phyloP scores from a whole-genome alignment of 2,113 vertebrate species.

The Mustelus asterias region DNA sequence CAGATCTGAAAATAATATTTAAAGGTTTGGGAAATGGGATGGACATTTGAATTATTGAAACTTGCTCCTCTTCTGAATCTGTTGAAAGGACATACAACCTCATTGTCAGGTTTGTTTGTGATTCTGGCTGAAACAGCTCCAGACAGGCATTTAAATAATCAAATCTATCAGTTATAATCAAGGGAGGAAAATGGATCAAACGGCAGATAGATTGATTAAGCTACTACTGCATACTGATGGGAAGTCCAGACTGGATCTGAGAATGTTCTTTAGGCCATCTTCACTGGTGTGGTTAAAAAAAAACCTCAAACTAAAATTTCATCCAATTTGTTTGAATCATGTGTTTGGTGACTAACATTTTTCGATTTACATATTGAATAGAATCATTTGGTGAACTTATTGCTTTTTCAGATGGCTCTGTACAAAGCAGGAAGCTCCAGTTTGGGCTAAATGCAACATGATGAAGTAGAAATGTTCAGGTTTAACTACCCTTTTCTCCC shows the following conservation, averaged over 20 bases:
- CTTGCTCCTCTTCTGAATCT: not conserved
- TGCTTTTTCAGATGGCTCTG: not conserved
- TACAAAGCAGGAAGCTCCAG: not conserved
- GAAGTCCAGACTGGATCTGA: not conserved
- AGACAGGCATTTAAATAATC: not conserved
- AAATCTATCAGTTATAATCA: not conserved
- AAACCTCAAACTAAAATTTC: not conserved
- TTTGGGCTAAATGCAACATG: not conserved
- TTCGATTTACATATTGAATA: not conserved
- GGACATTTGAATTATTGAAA: not conserved
- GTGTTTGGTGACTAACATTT: not conserved
- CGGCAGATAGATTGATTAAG: not conserved
- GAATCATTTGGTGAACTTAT: not conserved
- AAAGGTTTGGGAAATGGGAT: not conserved
- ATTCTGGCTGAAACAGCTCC: not conserved
- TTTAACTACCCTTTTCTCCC: not conserved
- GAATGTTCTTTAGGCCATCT: not conserved
- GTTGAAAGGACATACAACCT: not conserved
- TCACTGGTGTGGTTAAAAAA: not conserved
- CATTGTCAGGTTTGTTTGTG: not conserved
- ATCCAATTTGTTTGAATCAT: not conserved
- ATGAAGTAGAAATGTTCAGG: not conserved
- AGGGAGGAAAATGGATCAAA: not conserved
- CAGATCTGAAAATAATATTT: not conserved
- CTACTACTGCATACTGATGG: not conserved